Evolutionary conservation across 1,140 invertebrate species (phyloP), one percentile per base, ranked within the genome.

Genomic region (Halictus rubicundus): DNA sequence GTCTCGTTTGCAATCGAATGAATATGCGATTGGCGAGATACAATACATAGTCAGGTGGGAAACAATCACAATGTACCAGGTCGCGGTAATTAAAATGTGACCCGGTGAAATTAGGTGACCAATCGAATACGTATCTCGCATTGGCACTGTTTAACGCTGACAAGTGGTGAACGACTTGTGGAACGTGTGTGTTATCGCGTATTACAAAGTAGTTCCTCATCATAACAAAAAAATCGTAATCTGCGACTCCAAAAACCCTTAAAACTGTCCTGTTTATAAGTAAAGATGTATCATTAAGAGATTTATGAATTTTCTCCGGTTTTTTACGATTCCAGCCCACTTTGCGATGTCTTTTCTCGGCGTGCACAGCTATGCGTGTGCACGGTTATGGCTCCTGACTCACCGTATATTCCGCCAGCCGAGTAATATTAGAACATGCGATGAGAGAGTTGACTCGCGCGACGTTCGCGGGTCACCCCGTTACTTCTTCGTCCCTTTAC

Each of bases 351-450:
- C 16, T 52, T 21, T 19, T 52, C 19, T 52, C 19, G 14, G 16
- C 3, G 6, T 7, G 19, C 49, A 19, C 42, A 9, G 14, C 49
- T 16, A 19, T 52, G 6, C 42, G 42, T 52, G 60, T 46, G 59
- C 78, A 64, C 78, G 78, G 77, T 82, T 84, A 86, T 77, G 78
- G 49, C 54, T 66, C 80, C 80, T 86, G 88, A 88, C 82, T 88
- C 84, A 86, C 42, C 59, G 70, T 60, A 77, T 81, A 75, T 82
- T 83, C 73, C 78, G 72, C 79, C 65, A 63, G 77, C 61, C 64
- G 79, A 86, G 83, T 89, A 88, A 89, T 89, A 89, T 89, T 89
- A 89, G 88, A 89, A 86, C 87, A 68, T 54, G 59, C 32, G 68
- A 68, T 23, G n/a, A 57, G 54, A 79, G 83, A 80, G 66, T 77